Evolutionary conservation across 2,888 invertebrate species (phyloP).

Genomic region (Scaptomyza caliginosa): DNA sequence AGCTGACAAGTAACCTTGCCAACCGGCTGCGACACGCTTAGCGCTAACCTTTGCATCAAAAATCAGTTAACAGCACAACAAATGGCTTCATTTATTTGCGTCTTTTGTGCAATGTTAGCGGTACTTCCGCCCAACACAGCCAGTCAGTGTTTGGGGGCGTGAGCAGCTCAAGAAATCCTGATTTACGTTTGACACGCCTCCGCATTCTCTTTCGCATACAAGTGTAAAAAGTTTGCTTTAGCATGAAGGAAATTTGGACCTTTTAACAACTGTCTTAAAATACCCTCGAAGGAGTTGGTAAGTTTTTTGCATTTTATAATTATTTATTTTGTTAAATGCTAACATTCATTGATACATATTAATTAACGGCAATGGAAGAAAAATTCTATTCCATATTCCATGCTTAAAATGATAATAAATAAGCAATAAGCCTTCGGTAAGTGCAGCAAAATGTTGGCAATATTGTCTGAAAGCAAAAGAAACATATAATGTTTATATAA

Average conservation of each 20-base stretch:
- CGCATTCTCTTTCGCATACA: background rate
- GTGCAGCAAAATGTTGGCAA: slow-evolving; percentile 29
- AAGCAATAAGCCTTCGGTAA: background rate
- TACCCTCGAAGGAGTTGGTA: background rate
- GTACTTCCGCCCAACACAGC: slow-evolving; percentile 49
- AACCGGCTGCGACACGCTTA: slow-evolving; percentile 30
- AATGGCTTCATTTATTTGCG: slow-evolving; percentile 80
- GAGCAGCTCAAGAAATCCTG: slow-evolving; percentile 49
- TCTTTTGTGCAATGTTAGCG: slow-evolving; percentile 74
- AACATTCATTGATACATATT: background rate
- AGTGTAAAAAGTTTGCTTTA: slow-evolving; percentile 60
- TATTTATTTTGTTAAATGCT: background rate
- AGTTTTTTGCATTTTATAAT: background rate
- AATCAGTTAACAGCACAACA: slow-evolving; percentile 76
- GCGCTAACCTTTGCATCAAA: slow-evolving; percentile 64
- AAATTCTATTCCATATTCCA: background rate
- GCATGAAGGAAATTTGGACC: background rate
- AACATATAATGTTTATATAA: slow-evolving; percentile 65
- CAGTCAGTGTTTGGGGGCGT: slow-evolving; percentile 12
- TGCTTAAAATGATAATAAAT: background rate
- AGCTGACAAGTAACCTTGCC: slow-evolving; percentile 62
- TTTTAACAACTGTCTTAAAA: background rate
- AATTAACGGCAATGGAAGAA: background rate
- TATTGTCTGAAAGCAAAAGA: slow-evolving; percentile 14
- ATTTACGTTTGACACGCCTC: slow-evolving; percentile 52